Base-by-base conservation (phyloP, 2,797 vertebrate genomes). In the Acrossocheilus wenchowensis region DNA sequence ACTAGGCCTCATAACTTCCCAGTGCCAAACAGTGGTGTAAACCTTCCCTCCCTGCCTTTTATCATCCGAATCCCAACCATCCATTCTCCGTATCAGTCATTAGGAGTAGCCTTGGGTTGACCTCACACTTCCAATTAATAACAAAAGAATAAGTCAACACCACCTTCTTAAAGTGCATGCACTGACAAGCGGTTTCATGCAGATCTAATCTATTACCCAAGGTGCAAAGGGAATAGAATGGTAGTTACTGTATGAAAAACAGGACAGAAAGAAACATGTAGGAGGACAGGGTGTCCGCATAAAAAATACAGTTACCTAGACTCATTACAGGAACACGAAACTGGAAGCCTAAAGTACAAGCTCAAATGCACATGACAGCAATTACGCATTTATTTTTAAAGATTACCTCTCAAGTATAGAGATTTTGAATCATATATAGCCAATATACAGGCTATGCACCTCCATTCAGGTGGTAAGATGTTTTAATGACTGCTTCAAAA, bases 11-110 rank as follows among this genome's bases (percentile, higher is more conserved):
- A 87, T 86, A 90, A 87, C 60, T 85, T 81, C 82, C 26, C 62
- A 64, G 23, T 72, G 77, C 41, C 26, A 39, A 72, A 30, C 84
- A 85, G 41, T 62, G 77, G 77, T 64, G 68, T 85, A 85, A 85
- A 72, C 73, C 43, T 78, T 64, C 36, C 71, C 54, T 64, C 87
- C 72, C 83, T 9, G 64, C 78, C 89, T 92, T 93, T 93, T 93
- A 93, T 93, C 92, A 91, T 91, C 90, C 85, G 89, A 91, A 93
- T 88, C 92, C 92, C 91, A 92, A 92, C 90, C 88, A 92, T 85
- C 68, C 21, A n/a, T 91, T 92, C 83, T 92, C 92, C 81, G 79
- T 88, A 92, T 88, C 11, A 88, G 85, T 86, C 86, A 87, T 87
- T 75, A 89, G 85, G 43, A 90, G 91, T 93, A 94, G 91, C 92